Evolutionary conservation across 2,888 invertebrate species (phyloP).

Genomic region (Calameuta filiformis): DNA sequence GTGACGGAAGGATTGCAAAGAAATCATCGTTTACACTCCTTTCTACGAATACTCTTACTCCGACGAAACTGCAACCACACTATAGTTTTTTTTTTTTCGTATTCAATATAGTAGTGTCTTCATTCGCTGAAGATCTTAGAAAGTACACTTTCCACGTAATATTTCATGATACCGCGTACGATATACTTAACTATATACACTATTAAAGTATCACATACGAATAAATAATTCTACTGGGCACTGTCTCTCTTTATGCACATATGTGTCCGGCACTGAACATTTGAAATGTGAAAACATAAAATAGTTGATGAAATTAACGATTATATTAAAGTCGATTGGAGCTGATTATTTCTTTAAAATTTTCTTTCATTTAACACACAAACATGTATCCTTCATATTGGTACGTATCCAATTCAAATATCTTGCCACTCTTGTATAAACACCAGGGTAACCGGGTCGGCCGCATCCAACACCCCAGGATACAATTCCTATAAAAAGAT

Average conservation of each 20-base stretch:
- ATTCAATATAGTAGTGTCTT: background rate
- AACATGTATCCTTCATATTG: slow-evolving; percentile 80
- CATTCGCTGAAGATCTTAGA: background rate
- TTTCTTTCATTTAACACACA: slow-evolving; percentile 69
- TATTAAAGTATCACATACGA: background rate
- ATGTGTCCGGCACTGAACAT: background rate
- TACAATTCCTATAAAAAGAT: slow-evolving; percentile 75
- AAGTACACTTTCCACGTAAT: slow-evolving; percentile 1
- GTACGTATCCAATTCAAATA: slow-evolving; percentile 81
- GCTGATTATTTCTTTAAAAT: background rate
- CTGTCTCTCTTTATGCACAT: background rate
- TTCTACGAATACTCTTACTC: background rate
- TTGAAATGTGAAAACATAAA: background rate
- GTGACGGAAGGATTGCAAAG: background rate
- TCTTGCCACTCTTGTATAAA: slow-evolving; percentile 77
- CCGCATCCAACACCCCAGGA: slow-evolving; percentile 89
- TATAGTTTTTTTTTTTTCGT: background rate
- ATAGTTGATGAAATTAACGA: background rate
- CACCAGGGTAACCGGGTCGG: slow-evolving; percentile 79
- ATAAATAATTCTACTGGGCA: background rate
- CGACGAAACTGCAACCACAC: background rate
- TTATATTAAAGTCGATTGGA: background rate
- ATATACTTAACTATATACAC: background rate
- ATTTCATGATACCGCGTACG: slow-evolving; percentile 1
- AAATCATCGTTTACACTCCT: background rate